Conservation (phyloP, 92 coral and sea anemone genomes). For the Muricea muricata region DNA sequence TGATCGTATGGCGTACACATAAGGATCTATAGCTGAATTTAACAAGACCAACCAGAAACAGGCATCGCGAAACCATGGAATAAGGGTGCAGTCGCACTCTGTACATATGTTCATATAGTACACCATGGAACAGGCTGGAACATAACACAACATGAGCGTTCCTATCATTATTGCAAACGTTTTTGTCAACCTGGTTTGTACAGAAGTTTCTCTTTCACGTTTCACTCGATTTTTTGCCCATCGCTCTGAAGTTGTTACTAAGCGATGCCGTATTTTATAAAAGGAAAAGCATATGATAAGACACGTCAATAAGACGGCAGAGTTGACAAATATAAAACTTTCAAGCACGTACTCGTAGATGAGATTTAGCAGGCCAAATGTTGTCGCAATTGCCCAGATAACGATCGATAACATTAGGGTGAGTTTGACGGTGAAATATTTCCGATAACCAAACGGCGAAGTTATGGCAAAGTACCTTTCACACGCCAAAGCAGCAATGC, state of each 20-base stretch:
- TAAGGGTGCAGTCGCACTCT: slow-evolving; percentile 65
- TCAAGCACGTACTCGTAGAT: not conserved
- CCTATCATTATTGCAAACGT: slow-evolving; percentile 73
- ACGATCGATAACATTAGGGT: not conserved
- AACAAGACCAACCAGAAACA: slow-evolving; percentile 71
- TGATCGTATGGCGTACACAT: slow-evolving; percentile 57
- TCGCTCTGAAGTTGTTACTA: not conserved
- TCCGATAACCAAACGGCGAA: slow-evolving; percentile 47
- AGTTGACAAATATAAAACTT: slow-evolving; percentile 32
- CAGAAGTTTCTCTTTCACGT: not conserved
- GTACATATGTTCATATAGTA: slow-evolving; percentile 75
- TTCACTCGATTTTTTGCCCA: not conserved
- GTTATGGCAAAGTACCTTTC: slow-evolving; percentile 80
- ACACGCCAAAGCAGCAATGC: slow-evolving; percentile 76
- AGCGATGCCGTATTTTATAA: not conserved
- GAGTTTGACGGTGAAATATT: slow-evolving; percentile 6
- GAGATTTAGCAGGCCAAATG: slow-evolving; percentile 23
- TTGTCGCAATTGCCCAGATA: slow-evolving; percentile 2
- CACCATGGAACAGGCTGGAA: slow-evolving; percentile 72
- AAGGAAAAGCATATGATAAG: not conserved
- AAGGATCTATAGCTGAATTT: slow-evolving; percentile 76
- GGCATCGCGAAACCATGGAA: slow-evolving; percentile 77
- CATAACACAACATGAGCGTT: slow-evolving; percentile 66
- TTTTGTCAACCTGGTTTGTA: slow-evolving; percentile 67
- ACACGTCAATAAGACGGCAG: slow-evolving; percentile 13